Evolutionary conservation across 2,797 vertebrate genomes (phyloP).

Genomic region (Benthosema pterotum): DNA sequence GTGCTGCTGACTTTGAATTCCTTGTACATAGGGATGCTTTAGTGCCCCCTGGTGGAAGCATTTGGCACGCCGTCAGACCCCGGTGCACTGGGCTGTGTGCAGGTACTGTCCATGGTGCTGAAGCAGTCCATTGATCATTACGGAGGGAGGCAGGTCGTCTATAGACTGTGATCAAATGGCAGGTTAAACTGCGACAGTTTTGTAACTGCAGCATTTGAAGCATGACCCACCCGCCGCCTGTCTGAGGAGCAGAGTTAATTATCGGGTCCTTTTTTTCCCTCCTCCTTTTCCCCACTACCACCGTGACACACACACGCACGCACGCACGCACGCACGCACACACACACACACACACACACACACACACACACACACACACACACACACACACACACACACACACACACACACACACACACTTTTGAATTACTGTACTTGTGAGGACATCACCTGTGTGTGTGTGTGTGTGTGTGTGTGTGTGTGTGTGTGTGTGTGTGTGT

Average conservation of each 20-base stretch:
- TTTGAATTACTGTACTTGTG: too few relatives aligned
- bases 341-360: too few relatives aligned
- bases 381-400: too few relatives aligned
- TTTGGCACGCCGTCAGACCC: background rate
- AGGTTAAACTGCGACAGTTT: background rate
- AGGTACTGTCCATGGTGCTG: conserved; percentile 76
- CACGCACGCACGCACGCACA: too few relatives aligned
- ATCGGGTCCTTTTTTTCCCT: background rate
- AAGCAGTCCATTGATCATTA: conserved; percentile 8
- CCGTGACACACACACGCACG: too few relatives aligned
- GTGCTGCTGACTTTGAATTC: conserved; percentile 10
- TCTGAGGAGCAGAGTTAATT: background rate
- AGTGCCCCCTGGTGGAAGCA: conserved; percentile 51
- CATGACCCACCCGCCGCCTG: background rate
- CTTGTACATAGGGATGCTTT: background rate
- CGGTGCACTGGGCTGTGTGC: conserved; percentile 9
- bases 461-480: too few relatives aligned
- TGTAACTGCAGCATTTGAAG: background rate
- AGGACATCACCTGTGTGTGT: too few relatives aligned
- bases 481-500: too few relatives aligned
- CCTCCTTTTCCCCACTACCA: too few relatives aligned
- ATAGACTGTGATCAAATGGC: conserved; percentile 11
- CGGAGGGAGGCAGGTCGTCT: too few relatives aligned
- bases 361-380: too few relatives aligned
- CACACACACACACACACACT: too few relatives aligned